Evolutionary conservation across 2,888 invertebrate species (phyloP), one percentile per base, ranked within the genome.

Genomic region (Aplocera efformata): DNA sequence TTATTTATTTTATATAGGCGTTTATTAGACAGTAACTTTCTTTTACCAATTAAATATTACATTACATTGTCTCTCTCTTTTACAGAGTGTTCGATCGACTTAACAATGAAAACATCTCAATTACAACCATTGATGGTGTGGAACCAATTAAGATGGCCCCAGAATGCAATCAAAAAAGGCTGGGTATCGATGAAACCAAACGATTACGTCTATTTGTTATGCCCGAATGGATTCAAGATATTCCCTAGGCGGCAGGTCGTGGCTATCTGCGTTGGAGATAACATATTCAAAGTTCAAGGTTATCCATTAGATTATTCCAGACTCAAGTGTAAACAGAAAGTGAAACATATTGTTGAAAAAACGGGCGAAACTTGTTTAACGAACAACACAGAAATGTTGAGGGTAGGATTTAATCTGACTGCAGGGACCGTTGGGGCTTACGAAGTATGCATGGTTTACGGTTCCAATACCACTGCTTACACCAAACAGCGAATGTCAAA

Each of bases 41-140:
- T n/a, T n/a, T n/a, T n/a, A n/a, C n/a, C n/a, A n/a, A n/a, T n/a
- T n/a, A n/a, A n/a, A n/a, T n/a, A n/a, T n/a, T n/a, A 8, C 7
- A 7, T 6, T 9, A 21, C 8, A 1, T 32, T 17, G 2, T 10
- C 21, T 7, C 23, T 31, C 32, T 48, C 28, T 40, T 40, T 71
- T 67, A 17, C 65, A 81, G 81, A 67, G 40, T 81, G 81, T 40
- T 32, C 56, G 2, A 37, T 80, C 9, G 56, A 73, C 26, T 46
- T 61, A 6, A 38, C 48, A 20, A 43, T 44, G 7, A 58, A 74
- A n/a, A 31, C 23, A 6, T 36, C 50, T 3, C 39, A 36, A 10
- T 53, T 58, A 4, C 67, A 65, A 22, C 73, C 74, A 0, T 17
- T 77, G 3, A 56, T 74, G 40, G 3, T 56, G 3, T 54, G 66